These are phyloP conservation scores for Heloderma charlesbogerti DNA, from an alignment of 2,113 vertebrate species.

Conservation along the genomic window DNA sequence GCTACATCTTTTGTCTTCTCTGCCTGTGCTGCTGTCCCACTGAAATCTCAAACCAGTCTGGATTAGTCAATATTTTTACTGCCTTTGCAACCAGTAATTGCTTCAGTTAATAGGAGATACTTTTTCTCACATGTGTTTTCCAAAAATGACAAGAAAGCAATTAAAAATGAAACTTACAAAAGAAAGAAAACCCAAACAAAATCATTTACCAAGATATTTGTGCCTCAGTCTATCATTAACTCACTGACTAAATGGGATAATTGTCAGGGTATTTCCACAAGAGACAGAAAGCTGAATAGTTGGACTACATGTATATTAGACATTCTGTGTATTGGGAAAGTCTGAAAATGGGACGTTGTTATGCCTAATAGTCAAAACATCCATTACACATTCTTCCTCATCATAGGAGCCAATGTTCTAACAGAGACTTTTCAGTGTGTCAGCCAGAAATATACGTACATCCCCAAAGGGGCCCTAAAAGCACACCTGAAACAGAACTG, in stretches of 20 bases:
- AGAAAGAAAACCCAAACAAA: constrained; percentile 60
- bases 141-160: constrained; percentile 54
- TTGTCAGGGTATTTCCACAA: not conserved
- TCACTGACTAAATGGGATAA: not conserved
- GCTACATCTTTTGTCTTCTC: not conserved
- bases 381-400: not conserved
- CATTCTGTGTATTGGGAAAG: not conserved
- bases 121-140: constrained; percentile 51
- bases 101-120: constrained; percentile 58
- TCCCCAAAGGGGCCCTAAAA: not conserved
- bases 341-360: not conserved
- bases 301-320: not conserved
- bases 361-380: not conserved
- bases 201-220: constrained; percentile 46
- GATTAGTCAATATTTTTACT: constrained; percentile 22
- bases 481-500: not conserved
- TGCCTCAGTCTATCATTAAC: not conserved
- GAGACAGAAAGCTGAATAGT: constrained; percentile 2
- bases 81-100: constrained; percentile 49
- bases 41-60: constrained; percentile 46
- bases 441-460: not conserved
- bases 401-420: not conserved
- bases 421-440: not conserved
- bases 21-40: constrained; percentile 27
- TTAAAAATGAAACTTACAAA: constrained; percentile 44